Evolutionary conservation across 2,113 vertebrate species (phyloP).

Genomic region (Sakesphorus luctuosus): DNA sequence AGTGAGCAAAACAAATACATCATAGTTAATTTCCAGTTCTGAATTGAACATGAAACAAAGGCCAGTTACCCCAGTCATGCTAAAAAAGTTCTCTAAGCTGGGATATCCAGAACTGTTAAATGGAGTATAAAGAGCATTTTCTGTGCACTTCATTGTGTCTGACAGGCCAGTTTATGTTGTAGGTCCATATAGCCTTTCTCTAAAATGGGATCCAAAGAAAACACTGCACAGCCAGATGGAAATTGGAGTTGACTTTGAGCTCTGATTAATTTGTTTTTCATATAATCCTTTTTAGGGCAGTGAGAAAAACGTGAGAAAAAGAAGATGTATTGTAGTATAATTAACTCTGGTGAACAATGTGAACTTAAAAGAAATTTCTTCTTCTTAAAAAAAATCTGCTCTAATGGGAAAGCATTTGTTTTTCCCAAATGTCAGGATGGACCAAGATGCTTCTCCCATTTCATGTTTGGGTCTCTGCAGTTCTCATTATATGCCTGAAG

Average conservation of each 20-base stretch:
- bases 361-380: neutral
- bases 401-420: neutral
- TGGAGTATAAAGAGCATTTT: neutral
- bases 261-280: slow-evolving; percentile 66
- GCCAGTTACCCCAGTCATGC: neutral
- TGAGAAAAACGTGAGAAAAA: slow-evolving; percentile 43
- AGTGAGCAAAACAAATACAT: neutral
- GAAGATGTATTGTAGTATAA: neutral
- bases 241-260: slow-evolving; percentile 51
- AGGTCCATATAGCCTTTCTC: neutral
- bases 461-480: neutral
- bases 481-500: slow-evolving; percentile 7
- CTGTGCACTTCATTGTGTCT: neutral
- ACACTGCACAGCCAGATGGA: slow-evolving; percentile 15
- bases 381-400: neutral
- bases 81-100: neutral
- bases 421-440: neutral
- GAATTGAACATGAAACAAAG: neutral
- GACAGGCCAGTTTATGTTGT: neutral
- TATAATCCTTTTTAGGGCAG: neutral
- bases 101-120: neutral
- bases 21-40: neutral
- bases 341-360: neutral
- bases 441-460: neutral
- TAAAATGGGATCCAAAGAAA: slow-evolving; percentile 42